A percentile compares a stretch with the other conserved stretches of the same genome.
Conservation (phyloP, 2,113 vertebrate species). For the Alouatta palliata region DNA sequence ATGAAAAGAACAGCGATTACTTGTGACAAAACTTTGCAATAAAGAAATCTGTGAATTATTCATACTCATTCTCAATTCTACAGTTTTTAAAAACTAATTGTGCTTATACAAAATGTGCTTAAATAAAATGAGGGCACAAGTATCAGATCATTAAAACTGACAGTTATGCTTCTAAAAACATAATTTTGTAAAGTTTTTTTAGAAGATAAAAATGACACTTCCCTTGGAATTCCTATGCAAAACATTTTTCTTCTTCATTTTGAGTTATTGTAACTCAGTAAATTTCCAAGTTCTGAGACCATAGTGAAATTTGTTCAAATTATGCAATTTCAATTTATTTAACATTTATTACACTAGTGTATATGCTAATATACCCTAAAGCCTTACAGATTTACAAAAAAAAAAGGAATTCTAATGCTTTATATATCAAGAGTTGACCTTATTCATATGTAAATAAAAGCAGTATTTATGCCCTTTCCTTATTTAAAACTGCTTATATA, state of each 20-base stretch:
- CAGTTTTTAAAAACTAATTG: background rate
- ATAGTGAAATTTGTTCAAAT: background rate
- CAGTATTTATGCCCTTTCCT: background rate
- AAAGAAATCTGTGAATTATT: background rate
- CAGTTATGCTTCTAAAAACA: background rate
- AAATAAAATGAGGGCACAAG: background rate
- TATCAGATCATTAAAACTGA: background rate
- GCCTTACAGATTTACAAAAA: background rate
- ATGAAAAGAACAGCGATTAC: background rate
- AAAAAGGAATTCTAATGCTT: background rate
- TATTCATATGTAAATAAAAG: background rate
- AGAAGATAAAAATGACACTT: background rate
- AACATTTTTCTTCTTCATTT: background rate
- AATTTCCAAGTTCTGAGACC: background rate
- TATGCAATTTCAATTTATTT: background rate
- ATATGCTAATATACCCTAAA: background rate
- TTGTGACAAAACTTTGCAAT: background rate
- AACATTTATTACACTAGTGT: background rate
- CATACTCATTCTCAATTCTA: background rate
- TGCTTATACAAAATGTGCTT: background rate
- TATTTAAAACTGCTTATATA: background rate
- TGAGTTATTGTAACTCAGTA: background rate
- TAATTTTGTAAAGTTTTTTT: background rate
- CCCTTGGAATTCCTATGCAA: background rate
- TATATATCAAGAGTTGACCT: background rate